Evolutionary conservation across 1,140 invertebrate genomes (phyloP), one percentile per base, ranked within the genome.

Genomic region (Popillia japonica): DNA sequence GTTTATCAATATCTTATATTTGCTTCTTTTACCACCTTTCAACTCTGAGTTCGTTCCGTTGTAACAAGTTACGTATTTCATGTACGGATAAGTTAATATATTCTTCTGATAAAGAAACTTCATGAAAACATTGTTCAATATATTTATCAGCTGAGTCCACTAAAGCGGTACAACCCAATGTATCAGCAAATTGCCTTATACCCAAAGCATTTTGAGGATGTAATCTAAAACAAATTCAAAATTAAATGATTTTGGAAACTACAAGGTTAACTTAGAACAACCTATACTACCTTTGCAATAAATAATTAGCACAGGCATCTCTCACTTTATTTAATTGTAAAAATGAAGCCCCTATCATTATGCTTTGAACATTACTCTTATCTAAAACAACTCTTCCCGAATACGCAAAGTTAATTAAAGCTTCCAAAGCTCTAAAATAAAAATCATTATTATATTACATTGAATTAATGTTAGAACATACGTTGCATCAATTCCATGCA

Each of bases 331-430:
- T 90, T 20, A 98, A 86, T 84, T 96, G 95, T 14, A 98, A 87
- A 86, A 95, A 97, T 6, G 95, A 94, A 14, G 96, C 94, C n/a
- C 94, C 95, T 44, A 96, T 92, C 90, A 97, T 92, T 2, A 98
- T 89, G 81, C 91, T 92, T 84, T 97, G 95, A 0, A 97, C 95
- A 89, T 97, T 97, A 78, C 90, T 90, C 78, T 91, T 91, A 84
- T 93, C 93, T 72, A 98, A 92, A 42, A 91, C 90, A 40, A 98
- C 91, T 80, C 91, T 89, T 0, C 96, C 96, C 83, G 92, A 94
- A 84, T 98, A 98, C 0, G 95, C 94, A 90, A 95, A 98, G 85
- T 96, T 95, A 17, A 98, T 92, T 40, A 97, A 87, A 7, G 92
- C 90, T 88, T 96, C 95, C 74, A 97, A 85, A 6, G 96, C 94